A percentile compares a stretch with the other conserved stretches of the same genome.
These are phyloP conservation scores for Ahaetulla prasina DNA, from an alignment of 2,113 vertebrate genomes.

Conservation along the genomic window DNA sequence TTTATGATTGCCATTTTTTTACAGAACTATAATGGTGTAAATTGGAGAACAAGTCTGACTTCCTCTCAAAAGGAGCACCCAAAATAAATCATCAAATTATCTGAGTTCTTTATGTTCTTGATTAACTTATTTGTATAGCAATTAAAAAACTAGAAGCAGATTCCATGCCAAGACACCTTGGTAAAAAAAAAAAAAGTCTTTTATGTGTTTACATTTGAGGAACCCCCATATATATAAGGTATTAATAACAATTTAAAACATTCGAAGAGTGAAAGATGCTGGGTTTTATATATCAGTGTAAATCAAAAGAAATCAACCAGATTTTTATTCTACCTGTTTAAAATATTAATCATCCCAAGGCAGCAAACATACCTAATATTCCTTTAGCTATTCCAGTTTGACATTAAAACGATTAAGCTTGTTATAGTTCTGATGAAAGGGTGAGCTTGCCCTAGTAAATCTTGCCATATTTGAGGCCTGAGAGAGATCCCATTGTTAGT, in stretches of 20 bases:
- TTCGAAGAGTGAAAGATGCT: background rate
- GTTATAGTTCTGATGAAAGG: background rate
- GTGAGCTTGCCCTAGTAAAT: background rate
- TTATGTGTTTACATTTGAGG: background rate
- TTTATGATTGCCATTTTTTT: background rate
- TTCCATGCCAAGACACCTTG: background rate
- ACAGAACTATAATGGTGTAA: background rate
- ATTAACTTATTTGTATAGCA: background rate
- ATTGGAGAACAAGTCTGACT: background rate
- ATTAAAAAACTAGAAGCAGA: background rate
- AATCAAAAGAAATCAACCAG: background rate
- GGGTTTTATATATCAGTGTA: background rate
- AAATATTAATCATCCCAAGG: background rate
- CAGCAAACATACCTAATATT: background rate
- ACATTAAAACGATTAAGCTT: background rate
- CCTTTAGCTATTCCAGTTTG: background rate
- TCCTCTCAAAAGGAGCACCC: background rate
- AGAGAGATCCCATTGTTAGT: background rate
- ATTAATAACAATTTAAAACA: conserved; percentile 9
- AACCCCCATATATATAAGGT: background rate
- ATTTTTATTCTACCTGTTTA: background rate
- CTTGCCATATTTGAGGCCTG: background rate
- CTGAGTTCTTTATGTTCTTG: background rate
- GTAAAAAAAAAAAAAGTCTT: background rate
- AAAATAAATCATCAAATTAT: background rate